Base-by-base conservation (phyloP, 1,140 invertebrate species). In the Batillaria attramentaria region DNA sequence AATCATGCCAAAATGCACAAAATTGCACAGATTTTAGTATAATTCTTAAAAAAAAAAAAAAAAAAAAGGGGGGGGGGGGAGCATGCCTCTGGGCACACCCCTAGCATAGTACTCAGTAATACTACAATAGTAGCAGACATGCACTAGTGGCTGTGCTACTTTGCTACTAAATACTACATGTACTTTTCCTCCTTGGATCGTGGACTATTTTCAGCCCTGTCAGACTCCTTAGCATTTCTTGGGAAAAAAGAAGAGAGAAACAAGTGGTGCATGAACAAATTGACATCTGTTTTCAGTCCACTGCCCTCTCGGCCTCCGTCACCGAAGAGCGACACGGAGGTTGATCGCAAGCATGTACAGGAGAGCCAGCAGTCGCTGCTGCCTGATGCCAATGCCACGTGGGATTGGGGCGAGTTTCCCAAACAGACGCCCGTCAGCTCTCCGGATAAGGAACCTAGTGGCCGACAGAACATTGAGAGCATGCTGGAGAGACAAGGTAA, bases 331-430 rank as follows among this genome's bases (percentile, higher is more conserved):
- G 97, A 99, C 89, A 97, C 97, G 1, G 97, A 99, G 89, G 95
- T 97, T 84, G 97, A 98, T 91, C 94, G 84, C 28, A 83, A 84
- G 70, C 96, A 80, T 69, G 65, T 69, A 41, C 78, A 87, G 39
- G 81, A 79, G 86, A 91, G 78, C 92, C 94, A 83, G 91, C 92
- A 82, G 91, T 92, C 88, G n/a, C 83, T 92, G 81, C 78, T 90
- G 46, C 81, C 87, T 16, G 84, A 88, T 60, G 85, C 89, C 80
- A 90, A 95, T 77, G 89, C 96, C 94, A 77, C 87, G 74, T 99
- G 98, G 98, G 94, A 96, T 83, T 99, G 98, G 98, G 98, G 98
- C 39, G 96, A 99, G 89, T 92, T 99, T 66, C 98, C 98, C 0
- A 85, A 87, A 24, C 77, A 80, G 24, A 79, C 84, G 41, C 37